Conservation (phyloP, 2,113 vertebrate genomes). For the Azemiops feae region DNA sequence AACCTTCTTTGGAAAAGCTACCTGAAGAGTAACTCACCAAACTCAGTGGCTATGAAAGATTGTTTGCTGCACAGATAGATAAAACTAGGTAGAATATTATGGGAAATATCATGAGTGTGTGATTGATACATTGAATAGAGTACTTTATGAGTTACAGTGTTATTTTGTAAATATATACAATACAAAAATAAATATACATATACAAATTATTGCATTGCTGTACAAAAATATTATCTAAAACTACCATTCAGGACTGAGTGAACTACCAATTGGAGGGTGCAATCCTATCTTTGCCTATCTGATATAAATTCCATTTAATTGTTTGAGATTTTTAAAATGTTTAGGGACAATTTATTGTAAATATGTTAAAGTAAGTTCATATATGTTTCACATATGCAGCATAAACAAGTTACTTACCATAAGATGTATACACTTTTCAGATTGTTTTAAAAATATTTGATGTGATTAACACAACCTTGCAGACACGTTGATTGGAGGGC, state of each 20-base stretch:
- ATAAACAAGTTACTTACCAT: not conserved
- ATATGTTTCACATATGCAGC: not conserved
- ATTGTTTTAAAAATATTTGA: not conserved
- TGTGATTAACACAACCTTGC: not conserved
- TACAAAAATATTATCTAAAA: not conserved
- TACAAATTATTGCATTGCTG: not conserved
- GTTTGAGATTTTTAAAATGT: not conserved
- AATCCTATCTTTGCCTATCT: not conserved
- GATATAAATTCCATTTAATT: not conserved
- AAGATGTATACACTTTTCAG: not conserved
- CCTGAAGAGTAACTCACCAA: too few relatives aligned
- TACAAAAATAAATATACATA: not conserved
- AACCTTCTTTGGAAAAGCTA: too few relatives aligned
- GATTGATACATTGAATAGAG: not conserved
- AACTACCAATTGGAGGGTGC: not conserved
- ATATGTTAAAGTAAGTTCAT: not conserved
- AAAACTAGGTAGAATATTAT: not conserved
- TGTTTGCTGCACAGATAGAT: not conserved
- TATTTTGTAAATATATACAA: not conserved
- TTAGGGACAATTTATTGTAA: not conserved
- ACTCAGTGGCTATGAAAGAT: not conserved
- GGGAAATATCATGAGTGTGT: not conserved
- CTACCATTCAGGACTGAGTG: not conserved
- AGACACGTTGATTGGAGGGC: not conserved
- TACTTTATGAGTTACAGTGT: not conserved